A percentile compares a stretch with the other conserved stretches of the same genome.
Evolutionary conservation across 2,113 vertebrate species (phyloP).

Genomic region (Australoheros scitulus): DNA sequence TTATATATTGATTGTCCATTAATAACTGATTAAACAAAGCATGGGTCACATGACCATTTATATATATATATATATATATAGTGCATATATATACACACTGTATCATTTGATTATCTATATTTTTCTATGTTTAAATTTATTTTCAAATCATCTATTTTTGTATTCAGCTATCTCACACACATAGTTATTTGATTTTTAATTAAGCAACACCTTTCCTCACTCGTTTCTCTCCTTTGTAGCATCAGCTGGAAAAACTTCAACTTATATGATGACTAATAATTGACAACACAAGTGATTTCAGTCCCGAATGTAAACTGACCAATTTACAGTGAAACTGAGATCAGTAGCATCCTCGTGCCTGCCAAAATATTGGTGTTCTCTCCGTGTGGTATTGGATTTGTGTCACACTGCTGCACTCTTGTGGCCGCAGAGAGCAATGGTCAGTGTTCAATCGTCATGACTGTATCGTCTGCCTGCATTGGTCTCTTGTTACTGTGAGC

Average conservation of each 20-base stretch:
- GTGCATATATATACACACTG: slow-evolving; percentile 39
- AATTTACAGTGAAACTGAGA: slow-evolving; percentile 30
- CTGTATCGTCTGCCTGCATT: slow-evolving; percentile 61
- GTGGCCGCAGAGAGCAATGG: slow-evolving; percentile 40
- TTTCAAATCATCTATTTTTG: slow-evolving; percentile 76
- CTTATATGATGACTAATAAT: not conserved
- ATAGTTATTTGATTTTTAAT: slow-evolving; percentile 17
- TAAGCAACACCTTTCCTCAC: slow-evolving; percentile 4
- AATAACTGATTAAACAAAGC: slow-evolving; percentile 25
- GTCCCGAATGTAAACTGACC: slow-evolving; percentile 13
- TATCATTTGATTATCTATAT: slow-evolving; percentile 65
- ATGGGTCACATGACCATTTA: slow-evolving; percentile 21
- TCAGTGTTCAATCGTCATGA: slow-evolving; percentile 22
- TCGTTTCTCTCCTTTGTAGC: slow-evolving; percentile 11
- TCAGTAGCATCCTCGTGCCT: slow-evolving; percentile 28
- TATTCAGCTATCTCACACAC: slow-evolving; percentile 53
- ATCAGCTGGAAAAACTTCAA: not conserved
- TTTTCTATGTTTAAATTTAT: slow-evolving; percentile 70
- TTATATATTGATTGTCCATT: not conserved
- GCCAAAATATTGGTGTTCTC: slow-evolving; percentile 8
- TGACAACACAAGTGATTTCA: slow-evolving; percentile 6
- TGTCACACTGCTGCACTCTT: slow-evolving; percentile 52
- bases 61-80: slow-evolving; percentile 42
- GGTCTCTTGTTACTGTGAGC: slow-evolving; percentile 64
- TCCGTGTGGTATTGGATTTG: slow-evolving; percentile 17